Percentiles rank a stretch among this genome's conserved stretches.
phyloP scores from a whole-genome alignment of 2,888 invertebrate species.

The Eurytoma adleriae region DNA sequence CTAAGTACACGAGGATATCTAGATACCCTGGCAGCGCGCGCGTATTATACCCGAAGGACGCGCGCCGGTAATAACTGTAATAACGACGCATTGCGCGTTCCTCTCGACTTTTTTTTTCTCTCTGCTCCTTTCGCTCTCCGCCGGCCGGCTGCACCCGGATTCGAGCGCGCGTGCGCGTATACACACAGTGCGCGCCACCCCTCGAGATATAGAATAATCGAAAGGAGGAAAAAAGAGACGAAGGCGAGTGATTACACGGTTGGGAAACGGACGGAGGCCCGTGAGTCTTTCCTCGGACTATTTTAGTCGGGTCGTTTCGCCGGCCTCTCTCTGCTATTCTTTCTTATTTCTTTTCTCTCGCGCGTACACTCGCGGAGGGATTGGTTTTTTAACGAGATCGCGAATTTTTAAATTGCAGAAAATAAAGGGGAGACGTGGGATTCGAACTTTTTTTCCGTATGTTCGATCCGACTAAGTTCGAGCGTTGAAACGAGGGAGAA shows the following conservation, averaged over 20 bases:
- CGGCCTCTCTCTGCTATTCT: neutral
- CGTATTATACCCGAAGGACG: conserved; percentile 44
- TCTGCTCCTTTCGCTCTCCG: neutral
- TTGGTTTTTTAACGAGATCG: neutral
- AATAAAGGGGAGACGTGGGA: too few relatives aligned
- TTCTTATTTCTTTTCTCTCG: neutral
- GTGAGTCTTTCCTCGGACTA: neutral
- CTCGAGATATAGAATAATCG: conserved; percentile 44
- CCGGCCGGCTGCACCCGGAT: neutral
- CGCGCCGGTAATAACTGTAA: conserved; percentile 53
- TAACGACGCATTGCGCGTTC: conserved; percentile 41
- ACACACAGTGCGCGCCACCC: conserved; percentile 2
- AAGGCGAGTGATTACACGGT: conserved; percentile 37
- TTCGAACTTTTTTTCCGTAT: too few relatives aligned
- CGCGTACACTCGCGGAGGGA: neutral
- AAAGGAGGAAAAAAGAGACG: conserved; percentile 28
- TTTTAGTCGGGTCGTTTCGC: conserved; percentile 10
- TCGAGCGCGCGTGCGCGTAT: neutral
- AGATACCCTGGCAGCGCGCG: too few relatives aligned
- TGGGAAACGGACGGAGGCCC: conserved; percentile 34
- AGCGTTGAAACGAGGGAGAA: too few relatives aligned
- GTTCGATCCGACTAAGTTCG: too few relatives aligned
- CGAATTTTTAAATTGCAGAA: neutral
- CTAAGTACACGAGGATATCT: neutral
- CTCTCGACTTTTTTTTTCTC: neutral